These are phyloP conservation scores for Ctenochaetus hawaiiensis DNA, from an alignment of 2,797 vertebrate species.

Conservation along the genomic window DNA sequence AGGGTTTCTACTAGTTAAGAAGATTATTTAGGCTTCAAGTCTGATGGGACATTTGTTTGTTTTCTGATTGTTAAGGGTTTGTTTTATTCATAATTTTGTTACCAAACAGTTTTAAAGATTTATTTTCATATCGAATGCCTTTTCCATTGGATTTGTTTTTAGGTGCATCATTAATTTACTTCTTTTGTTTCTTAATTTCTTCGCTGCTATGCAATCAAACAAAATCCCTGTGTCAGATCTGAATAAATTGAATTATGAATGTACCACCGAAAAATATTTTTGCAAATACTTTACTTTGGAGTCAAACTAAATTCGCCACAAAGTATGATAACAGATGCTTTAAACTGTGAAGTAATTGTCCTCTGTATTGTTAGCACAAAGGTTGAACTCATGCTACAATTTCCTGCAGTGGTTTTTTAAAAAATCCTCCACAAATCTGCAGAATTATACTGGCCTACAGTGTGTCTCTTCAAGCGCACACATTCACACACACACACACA, in stretches of 20 bases:
- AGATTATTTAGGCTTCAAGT: not conserved
- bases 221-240: not conserved
- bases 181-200: not conserved
- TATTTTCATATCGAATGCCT: not conserved
- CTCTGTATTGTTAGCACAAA: conserved; percentile 9
- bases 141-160: not conserved
- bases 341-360: not conserved
- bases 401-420: conserved; percentile 19
- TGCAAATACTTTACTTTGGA: conserved; percentile 4
- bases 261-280: not conserved
- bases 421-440: conserved; percentile 30
- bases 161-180: not conserved
- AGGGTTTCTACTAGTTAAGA: not conserved
- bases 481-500: not conserved
- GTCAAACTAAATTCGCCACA: conserved; percentile 2
- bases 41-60: not conserved
- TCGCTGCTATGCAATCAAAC: not conserved
- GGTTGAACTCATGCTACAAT: conserved; percentile 24
- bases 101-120: not conserved
- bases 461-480: not conserved
- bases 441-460: conserved; percentile 22
- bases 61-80: not conserved
- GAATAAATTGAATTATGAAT: not conserved
- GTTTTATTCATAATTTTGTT: too few relatives aligned
- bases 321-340: not conserved